These are phyloP conservation scores for Vireo altiloquus DNA, from an alignment of 2,113 vertebrate species.

Conservation along the genomic window DNA sequence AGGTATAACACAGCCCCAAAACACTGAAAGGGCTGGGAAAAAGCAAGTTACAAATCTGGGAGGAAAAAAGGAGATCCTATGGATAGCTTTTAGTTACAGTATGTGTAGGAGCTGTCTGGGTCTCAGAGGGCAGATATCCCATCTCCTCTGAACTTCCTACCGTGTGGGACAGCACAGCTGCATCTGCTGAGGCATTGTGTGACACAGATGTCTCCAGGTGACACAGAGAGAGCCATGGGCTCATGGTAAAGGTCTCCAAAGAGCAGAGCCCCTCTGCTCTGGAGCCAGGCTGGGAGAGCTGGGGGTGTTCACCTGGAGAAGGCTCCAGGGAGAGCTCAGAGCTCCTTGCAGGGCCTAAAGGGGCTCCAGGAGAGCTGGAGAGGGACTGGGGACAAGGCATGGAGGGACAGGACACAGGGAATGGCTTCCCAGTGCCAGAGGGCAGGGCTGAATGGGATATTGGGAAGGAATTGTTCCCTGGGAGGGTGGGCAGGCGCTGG, in stretches of 20 bases:
- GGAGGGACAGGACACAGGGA: background rate
- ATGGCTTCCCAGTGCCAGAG: background rate
- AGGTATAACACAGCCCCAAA: background rate
- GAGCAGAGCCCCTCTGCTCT: background rate
- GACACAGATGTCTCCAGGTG: background rate
- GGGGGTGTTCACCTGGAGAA: background rate
- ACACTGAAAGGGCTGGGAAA: background rate
- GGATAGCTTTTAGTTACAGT: background rate
- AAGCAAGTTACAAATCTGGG: accelerated
- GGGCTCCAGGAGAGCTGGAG: background rate
- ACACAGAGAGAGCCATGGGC: background rate
- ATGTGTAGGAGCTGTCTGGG: accelerated
- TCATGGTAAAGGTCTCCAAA: background rate
- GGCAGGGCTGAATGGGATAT: accelerated
- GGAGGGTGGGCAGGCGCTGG: accelerated
- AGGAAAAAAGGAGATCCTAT: background rate
- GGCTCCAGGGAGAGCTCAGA: background rate
- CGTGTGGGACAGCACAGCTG: background rate
- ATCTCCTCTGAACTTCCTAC: background rate
- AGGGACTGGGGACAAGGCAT: background rate
- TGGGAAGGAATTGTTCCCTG: background rate
- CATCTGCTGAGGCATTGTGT: background rate
- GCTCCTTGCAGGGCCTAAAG: accelerated
- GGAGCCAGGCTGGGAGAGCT: background rate
- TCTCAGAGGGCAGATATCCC: background rate